Evolutionary conservation across 64 coral and sea anemone genomes (phyloP).

Genomic region (Astreopora myriophthalma): DNA sequence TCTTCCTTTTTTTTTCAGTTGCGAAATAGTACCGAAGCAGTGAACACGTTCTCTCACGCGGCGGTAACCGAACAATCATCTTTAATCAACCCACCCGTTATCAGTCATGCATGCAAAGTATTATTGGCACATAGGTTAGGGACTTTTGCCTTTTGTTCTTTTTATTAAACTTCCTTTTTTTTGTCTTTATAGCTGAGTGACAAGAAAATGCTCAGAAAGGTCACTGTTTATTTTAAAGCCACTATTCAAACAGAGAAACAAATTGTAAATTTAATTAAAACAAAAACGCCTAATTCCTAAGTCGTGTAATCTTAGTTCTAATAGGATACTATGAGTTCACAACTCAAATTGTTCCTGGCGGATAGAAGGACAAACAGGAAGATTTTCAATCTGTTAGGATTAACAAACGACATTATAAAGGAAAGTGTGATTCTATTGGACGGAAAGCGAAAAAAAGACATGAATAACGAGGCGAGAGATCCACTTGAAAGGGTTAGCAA

Average conservation of each 20-base stretch:
- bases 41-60: too few species aligned
- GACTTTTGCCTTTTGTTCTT: too few species aligned
- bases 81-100: too few species aligned
- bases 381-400: background rate
- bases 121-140: too few species aligned
- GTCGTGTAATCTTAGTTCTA: background rate
- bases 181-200: background rate
- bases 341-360: background rate
- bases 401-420: background rate
- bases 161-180: background rate
- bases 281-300: background rate
- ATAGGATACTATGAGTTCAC: background rate
- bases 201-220: background rate
- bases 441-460: background rate
- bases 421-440: background rate
- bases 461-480: conserved; percentile 89
- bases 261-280: conserved; percentile 5
- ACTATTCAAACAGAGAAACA: conserved; percentile 1
- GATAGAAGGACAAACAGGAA: background rate
- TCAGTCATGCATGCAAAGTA: too few species aligned
- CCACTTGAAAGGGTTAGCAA: conserved; percentile 89
- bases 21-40: too few species aligned
- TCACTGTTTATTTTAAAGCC: background rate
- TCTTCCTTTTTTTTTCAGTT: too few species aligned
- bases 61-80: too few species aligned